Evolutionary conservation across 2,888 invertebrate species (phyloP).

Genomic region (Brenthis hecate): DNA sequence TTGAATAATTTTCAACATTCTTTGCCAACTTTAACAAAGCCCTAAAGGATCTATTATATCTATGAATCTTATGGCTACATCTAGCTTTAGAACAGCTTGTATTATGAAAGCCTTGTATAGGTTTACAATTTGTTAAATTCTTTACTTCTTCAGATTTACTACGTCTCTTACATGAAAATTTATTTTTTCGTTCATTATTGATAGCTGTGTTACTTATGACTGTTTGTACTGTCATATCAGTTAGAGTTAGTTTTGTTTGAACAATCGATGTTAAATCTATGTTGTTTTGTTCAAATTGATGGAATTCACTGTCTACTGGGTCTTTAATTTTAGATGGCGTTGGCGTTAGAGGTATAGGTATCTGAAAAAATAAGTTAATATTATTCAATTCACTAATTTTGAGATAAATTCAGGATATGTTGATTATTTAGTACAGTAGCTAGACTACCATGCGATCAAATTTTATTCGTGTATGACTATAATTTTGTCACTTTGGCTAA

Average conservation of each 20-base stretch:
- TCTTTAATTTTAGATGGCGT: conserved; percentile 39
- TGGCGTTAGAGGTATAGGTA: conserved; percentile 55
- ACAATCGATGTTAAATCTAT: conserved; percentile 5
- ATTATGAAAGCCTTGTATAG: conserved; percentile 48
- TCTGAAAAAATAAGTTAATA: conserved; percentile 50
- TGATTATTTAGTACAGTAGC: too few relatives aligned
- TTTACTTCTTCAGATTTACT: conserved; percentile 54
- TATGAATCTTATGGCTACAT: conserved; percentile 44
- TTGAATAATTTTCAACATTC: conserved; percentile 11
- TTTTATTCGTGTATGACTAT: too few relatives aligned
- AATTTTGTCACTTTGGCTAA: too few relatives aligned
- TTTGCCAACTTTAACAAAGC: conserved; percentile 14
- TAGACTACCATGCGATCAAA: too few relatives aligned
- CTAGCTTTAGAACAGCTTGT: conserved; percentile 20
- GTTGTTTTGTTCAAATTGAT: conserved; percentile 1
- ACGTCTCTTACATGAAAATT: conserved; percentile 42
- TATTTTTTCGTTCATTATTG: conserved; percentile 18
- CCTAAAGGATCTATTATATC: conserved; percentile 16
- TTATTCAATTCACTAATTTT: background rate
- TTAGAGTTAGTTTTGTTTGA: conserved; percentile 17
- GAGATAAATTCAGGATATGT: too few relatives aligned
- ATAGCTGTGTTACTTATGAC: conserved; percentile 27
- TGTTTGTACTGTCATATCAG: conserved; percentile 24
- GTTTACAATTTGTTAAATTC: conserved; percentile 43
- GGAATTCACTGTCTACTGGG: conserved; percentile 41